Percentiles rank a stretch among this genome's conserved stretches.
Conservation (phyloP, 2,888 invertebrate species). For the Rhagonycha lutea region DNA sequence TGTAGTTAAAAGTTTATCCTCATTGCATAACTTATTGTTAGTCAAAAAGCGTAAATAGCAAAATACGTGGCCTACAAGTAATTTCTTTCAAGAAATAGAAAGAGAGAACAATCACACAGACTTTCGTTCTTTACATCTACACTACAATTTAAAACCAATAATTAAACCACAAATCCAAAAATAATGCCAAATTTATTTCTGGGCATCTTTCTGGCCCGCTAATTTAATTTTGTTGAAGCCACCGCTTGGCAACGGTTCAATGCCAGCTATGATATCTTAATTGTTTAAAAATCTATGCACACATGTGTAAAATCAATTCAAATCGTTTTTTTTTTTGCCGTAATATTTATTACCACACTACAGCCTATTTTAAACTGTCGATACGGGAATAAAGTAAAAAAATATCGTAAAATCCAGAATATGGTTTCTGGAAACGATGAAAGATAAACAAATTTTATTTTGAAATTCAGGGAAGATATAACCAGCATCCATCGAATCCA, state of each 20-base stretch:
- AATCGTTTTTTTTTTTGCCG: neutral
- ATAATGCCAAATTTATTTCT: conserved; percentile 5
- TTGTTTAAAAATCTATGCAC: conserved; percentile 1
- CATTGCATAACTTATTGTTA: neutral
- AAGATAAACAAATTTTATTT: neutral
- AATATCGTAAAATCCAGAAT: neutral
- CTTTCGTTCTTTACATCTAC: neutral
- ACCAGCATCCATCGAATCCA: neutral
- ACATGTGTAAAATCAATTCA: neutral
- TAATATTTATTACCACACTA: neutral
- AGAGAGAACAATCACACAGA: neutral
- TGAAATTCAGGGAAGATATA: neutral
- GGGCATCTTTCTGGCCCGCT: conserved; percentile 1
- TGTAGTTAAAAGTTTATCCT: neutral
- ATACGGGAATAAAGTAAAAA: neutral
- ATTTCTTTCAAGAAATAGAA: neutral
- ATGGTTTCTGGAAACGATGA: neutral
- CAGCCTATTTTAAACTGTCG: neutral
- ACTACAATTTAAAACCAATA: neutral
- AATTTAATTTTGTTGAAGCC: conserved; percentile 4
- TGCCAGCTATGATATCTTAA: conserved; percentile 4
- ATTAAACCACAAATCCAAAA: neutral
- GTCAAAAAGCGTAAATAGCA: neutral
- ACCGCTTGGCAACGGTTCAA: neutral
- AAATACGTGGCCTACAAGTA: neutral